phyloP scores from a whole-genome alignment of 2,113 vertebrate species.

The Corythornis madagascariensis region DNA sequence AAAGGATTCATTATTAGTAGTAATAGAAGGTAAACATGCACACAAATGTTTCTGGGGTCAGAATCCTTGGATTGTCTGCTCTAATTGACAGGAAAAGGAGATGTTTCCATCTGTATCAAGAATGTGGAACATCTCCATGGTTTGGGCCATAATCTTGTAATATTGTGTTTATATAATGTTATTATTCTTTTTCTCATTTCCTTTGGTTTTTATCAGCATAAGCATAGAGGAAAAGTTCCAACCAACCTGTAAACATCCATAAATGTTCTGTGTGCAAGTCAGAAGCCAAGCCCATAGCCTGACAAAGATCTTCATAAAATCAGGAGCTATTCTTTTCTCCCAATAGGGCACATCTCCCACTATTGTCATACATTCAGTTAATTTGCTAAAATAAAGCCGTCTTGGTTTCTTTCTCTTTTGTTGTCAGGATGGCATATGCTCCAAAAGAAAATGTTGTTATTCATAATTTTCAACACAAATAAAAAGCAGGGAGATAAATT shows the following conservation, averaged over 20 bases:
- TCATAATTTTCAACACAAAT: not conserved
- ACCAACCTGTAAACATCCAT: not conserved
- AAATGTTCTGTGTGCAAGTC: not conserved
- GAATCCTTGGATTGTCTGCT: not conserved
- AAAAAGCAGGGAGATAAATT: not conserved
- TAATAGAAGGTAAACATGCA: not conserved
- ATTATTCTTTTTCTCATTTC: not conserved
- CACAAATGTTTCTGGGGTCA: not conserved
- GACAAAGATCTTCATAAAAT: not conserved
- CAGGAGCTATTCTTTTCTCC: constrained; percentile 17
- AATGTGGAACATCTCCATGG: not conserved
- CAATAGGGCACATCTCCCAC: not conserved
- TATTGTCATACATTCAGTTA: not conserved
- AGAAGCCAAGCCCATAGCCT: not conserved
- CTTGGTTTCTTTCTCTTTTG: constrained; percentile 4
- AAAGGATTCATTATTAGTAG: not conserved
- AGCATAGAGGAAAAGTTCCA: not conserved
- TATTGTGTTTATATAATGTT: not conserved
- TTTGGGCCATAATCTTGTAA: not conserved
- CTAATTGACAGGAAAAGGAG: not conserved
- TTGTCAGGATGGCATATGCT: not conserved
- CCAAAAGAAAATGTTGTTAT: not conserved
- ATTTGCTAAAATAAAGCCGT: constrained; percentile 30
- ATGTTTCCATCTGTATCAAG: not conserved
- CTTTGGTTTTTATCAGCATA: not conserved